Conservation (phyloP, 2,888 invertebrate species). For the Drosophila borealis region DNA sequence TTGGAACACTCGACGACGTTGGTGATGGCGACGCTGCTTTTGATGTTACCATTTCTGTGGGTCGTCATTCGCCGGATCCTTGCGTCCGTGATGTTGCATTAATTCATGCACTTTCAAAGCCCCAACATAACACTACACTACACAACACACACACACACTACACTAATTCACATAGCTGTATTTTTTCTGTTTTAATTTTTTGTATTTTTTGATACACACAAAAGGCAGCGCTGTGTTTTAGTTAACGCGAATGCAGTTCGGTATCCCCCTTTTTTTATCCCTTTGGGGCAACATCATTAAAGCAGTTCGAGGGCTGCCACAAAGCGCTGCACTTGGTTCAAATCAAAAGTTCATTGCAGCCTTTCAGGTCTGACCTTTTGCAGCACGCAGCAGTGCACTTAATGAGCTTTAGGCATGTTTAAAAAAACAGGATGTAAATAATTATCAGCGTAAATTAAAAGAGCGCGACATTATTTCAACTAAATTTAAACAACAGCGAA, state of each 20-base stretch:
- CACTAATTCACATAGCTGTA: slow-evolving; percentile 38
- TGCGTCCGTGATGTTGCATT: slow-evolving; percentile 61
- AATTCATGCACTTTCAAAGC: slow-evolving; percentile 70
- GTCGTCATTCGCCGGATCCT: slow-evolving; percentile 24
- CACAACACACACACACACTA: slow-evolving; percentile 17
- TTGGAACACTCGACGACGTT: slow-evolving; percentile 74
- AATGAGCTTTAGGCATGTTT: slow-evolving; percentile 2
- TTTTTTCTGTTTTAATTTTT: slow-evolving; percentile 6
- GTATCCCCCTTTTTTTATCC: slow-evolving; percentile 8
- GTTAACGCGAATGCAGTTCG: slow-evolving; percentile 9
- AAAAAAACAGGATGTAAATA: too few relatives aligned
- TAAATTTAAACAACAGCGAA: too few relatives aligned
- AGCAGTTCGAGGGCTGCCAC: slow-evolving; percentile 17
- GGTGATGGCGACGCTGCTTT: slow-evolving; percentile 52
- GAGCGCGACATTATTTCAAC: too few relatives aligned
- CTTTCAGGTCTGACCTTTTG: background rate
- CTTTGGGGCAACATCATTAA: slow-evolving; percentile 37
- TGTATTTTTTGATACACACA: slow-evolving; percentile 26
- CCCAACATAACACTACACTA: slow-evolving; percentile 16
- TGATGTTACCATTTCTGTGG: slow-evolving; percentile 63
- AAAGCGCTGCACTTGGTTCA: slow-evolving; percentile 28
- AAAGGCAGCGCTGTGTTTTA: slow-evolving; percentile 32
- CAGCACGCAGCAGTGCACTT: background rate
- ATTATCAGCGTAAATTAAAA: too few relatives aligned
- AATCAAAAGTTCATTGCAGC: slow-evolving; percentile 27